Evolutionary conservation across 2,113 vertebrate species (phyloP), one percentile per base, ranked within the genome.

Genomic region (Zapornia atra): DNA sequence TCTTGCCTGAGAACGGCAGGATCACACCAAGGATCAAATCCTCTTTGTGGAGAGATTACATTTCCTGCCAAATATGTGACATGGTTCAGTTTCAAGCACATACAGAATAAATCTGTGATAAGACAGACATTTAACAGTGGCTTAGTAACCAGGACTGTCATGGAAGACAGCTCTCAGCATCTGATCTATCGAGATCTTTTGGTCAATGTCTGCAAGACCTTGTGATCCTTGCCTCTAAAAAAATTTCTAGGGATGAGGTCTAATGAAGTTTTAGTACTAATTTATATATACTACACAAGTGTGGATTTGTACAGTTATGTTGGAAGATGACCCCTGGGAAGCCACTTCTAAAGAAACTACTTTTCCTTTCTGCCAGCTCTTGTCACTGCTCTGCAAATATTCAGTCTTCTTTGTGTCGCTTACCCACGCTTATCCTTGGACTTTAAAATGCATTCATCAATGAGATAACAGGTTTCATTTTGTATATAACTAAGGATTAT

Each of bases 11-110:
- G 57, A 83, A 84, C 10, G 3, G 80, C 86, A 88, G 85, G 92
- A 96, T 96, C 90, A 91, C 48, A 76, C 57, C 18, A 20, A 82
- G n/a, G 80, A 95, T 93, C 90, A 93, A 95, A 94, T 94, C 81
- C 73, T 84, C 73, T 95, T 95, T 96, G 80, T 86, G 80, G 80
- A 90, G 50, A 88, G 92, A 96, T 96, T 96, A 96, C 34, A 38
- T 54, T 86, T 94, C 70, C 94, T 94, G 92, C 95, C 90, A 95
- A 94, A 92, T 84, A 72, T 84, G 53, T 94, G 90, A 94, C 80
- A 95, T 40, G 53, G 82, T 93, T 96, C 86, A 34, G 65, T 94
- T 96, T 93, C 69, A 86, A 95, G 69, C 59, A 59, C 57, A 63
- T 42, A 92, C 44, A 70, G 56, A 96, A 82, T 50, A 93, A 91